Base-by-base conservation (phyloP, 1,140 invertebrate species). In the Aphaenogaster rudis region DNA sequence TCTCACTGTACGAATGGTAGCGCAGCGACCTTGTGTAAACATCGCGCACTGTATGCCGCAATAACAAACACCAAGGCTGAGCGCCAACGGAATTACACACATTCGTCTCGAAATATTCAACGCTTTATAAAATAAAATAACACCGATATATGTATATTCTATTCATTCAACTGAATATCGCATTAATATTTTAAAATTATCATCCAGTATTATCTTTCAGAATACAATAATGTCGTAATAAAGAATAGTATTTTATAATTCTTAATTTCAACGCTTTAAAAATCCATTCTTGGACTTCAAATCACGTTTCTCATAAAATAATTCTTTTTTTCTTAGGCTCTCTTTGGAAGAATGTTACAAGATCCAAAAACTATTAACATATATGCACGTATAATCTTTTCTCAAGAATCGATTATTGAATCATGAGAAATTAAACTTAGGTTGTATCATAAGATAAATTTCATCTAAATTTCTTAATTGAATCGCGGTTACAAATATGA, bases 41-140 rank as follows among this genome's bases (percentile, higher is more conserved):
- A 74, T 5, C 28, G 13, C 5, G 8, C 17, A 17, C 21, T 57
- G 9, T 36, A 39, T 9, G 33, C 17, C 1, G 7, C 17, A 54
- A 67, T 45, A 45, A 45, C 39, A 39, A 74, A 74, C 17, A 36
- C 6, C 33, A 74, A 57, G 50, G 2, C 2, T n/a, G 11, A 39
- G 6, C 11, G 45, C 11, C 39, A 67, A 67, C 11, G 21, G 5
- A 45, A 67, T 67, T 45, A 45, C 45, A 13, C 4, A 45, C 11
- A 67, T 13, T 45, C 11, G 36, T 66, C 9, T 66, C 9, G 5
- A 45, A 67, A 67, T 67, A 21, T 67, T 45, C 39, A 21, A 67
- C 39, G 21, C 9, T 66, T 39, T 45, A 45, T 67, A 45, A 42
- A 67, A 67, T 67, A 67, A 11, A 67, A 67, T 21, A n/a, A 63